phyloP scores from a whole-genome alignment of 2,113 vertebrate genomes.

The Strigops habroptila region DNA sequence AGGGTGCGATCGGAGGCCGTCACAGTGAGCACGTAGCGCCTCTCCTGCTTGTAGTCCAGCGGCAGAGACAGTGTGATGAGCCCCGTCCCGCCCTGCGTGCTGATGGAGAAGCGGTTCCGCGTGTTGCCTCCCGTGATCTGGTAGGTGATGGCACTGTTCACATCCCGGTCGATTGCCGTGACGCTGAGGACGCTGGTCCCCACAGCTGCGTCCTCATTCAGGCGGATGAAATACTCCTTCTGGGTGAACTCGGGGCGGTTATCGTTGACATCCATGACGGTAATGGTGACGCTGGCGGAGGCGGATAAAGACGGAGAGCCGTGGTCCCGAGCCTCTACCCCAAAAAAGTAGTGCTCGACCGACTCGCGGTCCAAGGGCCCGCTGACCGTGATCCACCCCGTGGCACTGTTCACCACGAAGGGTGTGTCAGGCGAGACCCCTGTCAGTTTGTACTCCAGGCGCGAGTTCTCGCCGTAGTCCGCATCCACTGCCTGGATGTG shows the following conservation, averaged over 20 bases:
- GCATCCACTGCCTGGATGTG: constrained; percentile 98
- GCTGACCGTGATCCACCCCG: constrained; percentile 94
- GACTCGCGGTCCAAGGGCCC: constrained; percentile 93
- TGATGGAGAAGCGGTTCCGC: constrained; percentile 95
- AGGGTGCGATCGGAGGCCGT: constrained; percentile 95
- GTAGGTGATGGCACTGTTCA: constrained; percentile 96
- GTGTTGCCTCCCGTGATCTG: constrained; percentile 97
- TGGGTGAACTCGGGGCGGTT: constrained; percentile 94
- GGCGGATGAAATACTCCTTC: constrained; percentile 90
- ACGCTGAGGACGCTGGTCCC: constrained; percentile 93
- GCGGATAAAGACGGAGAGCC: constrained; percentile 89
- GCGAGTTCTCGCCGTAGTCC: constrained; percentile 89
- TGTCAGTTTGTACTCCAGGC: constrained; percentile 90
- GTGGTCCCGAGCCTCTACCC: constrained; percentile 93
- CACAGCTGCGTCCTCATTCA: constrained; percentile 92
- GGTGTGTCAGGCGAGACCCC: constrained; percentile 86
- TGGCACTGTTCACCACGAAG: constrained; percentile 93
- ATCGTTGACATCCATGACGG: constrained; percentile 96
- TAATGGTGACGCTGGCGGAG: constrained; percentile 94
- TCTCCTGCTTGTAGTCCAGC: constrained; percentile 97
- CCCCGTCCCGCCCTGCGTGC: constrained; percentile 88
- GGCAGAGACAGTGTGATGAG: constrained; percentile 92
- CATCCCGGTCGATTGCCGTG: constrained; percentile 91
- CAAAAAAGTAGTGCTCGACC: constrained; percentile 93
- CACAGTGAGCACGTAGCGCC: constrained; percentile 90